Evolutionary conservation across 2,113 vertebrate genomes (phyloP).

Genomic region (Amblyopsis rosae): DNA sequence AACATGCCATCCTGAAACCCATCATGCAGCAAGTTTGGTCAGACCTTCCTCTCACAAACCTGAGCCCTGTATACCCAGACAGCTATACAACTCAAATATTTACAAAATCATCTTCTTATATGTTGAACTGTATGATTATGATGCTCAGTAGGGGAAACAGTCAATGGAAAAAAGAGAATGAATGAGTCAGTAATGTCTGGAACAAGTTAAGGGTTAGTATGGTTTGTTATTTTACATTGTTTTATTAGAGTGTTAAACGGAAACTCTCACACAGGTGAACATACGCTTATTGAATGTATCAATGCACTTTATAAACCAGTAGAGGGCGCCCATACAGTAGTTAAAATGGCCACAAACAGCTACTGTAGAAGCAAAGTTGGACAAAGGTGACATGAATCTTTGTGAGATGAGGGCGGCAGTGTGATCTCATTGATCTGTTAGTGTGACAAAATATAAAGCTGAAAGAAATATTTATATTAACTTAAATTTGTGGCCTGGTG

Average conservation of each 20-base stretch:
- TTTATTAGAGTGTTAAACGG: too few relatives aligned
- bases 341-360: neutral
- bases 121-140: constrained; percentile 33
- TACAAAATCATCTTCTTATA: constrained; percentile 15
- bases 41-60: too few relatives aligned
- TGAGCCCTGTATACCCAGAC: neutral
- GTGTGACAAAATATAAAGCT: constrained; percentile 20
- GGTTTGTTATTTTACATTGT: too few relatives aligned
- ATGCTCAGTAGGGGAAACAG: constrained; percentile 13
- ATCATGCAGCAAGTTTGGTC: too few relatives aligned
- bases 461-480: constrained; percentile 12
- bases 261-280: neutral
- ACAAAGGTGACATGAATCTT: constrained; percentile 22
- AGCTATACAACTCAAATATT: neutral
- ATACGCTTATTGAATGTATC: too few relatives aligned
- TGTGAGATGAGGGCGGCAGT: constrained; percentile 6
- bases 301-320: constrained; percentile 44
- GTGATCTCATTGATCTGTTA: constrained; percentile 32
- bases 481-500: constrained; percentile 18
- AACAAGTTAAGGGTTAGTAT: too few relatives aligned
- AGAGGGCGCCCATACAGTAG: constrained; percentile 64
- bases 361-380: constrained; percentile 1
- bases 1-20: too few relatives aligned
- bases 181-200: neutral
- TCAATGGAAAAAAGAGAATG: neutral